Percentiles rank a stretch among this genome's conserved stretches.
phyloP scores from a whole-genome alignment of 2,113 vertebrate genomes.

The Motacilla tschutschensis region DNA sequence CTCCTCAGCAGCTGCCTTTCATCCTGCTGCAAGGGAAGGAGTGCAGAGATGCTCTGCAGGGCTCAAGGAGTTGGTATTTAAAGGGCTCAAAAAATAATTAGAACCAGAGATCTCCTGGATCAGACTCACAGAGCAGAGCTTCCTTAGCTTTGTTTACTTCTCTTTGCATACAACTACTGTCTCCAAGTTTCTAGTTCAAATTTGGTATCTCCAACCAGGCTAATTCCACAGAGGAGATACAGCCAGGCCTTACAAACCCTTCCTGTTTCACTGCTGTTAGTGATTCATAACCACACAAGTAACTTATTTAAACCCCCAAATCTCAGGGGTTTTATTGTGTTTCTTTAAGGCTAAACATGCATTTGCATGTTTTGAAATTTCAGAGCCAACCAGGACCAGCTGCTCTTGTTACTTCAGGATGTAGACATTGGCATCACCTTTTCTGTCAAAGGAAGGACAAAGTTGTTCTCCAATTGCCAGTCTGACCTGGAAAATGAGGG shows the following conservation, averaged over 20 bases:
- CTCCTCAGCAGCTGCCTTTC: background rate
- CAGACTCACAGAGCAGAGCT: background rate
- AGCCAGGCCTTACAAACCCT: background rate
- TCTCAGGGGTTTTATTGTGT: background rate
- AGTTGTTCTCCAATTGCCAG: background rate
- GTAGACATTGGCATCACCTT: background rate
- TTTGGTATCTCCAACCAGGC: background rate
- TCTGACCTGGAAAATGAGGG: background rate
- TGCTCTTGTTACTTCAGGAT: background rate
- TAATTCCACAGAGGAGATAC: accelerated
- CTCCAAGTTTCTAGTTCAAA: background rate
- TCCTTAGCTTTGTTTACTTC: background rate
- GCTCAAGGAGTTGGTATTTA: background rate
- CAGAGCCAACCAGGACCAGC: background rate
- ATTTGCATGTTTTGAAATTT: background rate
- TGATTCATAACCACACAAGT: background rate
- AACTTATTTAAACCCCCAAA: background rate
- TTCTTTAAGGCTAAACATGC: background rate
- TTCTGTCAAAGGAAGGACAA: background rate
- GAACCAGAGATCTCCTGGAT: background rate
- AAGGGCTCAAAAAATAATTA: background rate
- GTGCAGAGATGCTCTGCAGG: background rate
- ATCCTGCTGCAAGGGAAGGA: background rate
- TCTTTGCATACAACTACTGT: background rate
- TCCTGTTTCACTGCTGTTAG: background rate